Evolutionary conservation across 2,888 invertebrate genomes (phyloP), one percentile per base, ranked within the genome.

Genomic region (Leucophora obtusa): DNA sequence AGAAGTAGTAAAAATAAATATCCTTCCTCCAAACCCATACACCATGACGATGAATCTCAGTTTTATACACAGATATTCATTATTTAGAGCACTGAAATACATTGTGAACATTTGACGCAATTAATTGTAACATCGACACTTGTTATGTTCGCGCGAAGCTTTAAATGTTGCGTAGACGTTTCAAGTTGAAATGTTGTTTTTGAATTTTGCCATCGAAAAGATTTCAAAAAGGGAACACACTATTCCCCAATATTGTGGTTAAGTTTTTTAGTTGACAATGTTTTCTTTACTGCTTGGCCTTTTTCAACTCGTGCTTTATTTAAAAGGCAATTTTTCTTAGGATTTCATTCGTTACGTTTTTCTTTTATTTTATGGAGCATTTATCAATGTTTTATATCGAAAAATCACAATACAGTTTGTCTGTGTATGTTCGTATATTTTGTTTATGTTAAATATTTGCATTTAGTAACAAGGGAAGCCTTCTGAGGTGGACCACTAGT

Each of bases 91-190:
- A 56, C 33, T 63, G 56, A 51, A 69, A 47, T 47, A 72, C 47
- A 66, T 82, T 82, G 82, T 71, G 77, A 80, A 80, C 74, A 71
- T 80, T 82, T 82, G 80, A 82, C 82, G 82, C 82, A 77, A 75
- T 82, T 82, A 82, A 80, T 82, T 80, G 82, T 71, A 66, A 71
- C 79, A 80, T 80, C 82, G 80, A 80, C 82, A 82, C 82, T 80
- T 82, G 82, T 79, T 82, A 54, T 70, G 60, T 59, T 60, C 60
- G 75, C 66, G 66, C 56, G 60, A 73, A 79, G 53, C 70, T 66
- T 24, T 71, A 59, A 65, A 75, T 75, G 43, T 70, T 74, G 81
- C 82, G 74, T 74, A 71, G 58, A 82, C 59, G 53, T 78, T 78
- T 53, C 66, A 72, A 78, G 54, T 66, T 54, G 47, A 35, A 28